These are phyloP conservation scores for Cephus runcator DNA, from an alignment of 2,888 invertebrate species.

Conservation along the genomic window DNA sequence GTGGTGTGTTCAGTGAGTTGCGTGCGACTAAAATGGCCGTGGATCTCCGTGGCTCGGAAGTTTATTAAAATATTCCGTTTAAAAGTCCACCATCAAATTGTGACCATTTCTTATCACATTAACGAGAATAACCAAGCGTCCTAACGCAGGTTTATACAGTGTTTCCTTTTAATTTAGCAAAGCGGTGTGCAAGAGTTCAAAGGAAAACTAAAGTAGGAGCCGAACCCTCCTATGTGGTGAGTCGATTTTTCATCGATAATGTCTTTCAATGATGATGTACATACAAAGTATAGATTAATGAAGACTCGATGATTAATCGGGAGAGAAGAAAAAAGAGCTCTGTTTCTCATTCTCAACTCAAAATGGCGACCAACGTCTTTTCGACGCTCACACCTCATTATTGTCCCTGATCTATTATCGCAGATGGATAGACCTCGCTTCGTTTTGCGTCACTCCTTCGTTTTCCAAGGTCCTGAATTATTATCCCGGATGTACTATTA, in stretches of 20 bases:
- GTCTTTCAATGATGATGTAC: not conserved
- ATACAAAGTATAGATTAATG: not conserved
- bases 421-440: not conserved
- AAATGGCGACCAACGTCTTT: not conserved
- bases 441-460: not conserved
- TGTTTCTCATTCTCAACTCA: not conserved
- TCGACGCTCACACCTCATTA: not conserved
- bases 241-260: not conserved
- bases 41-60: constrained; percentile 27
- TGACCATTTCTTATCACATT: not conserved
- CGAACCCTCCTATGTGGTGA: not conserved
- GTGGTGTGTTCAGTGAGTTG: constrained; percentile 47
- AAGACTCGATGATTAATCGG: not conserved
- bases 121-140: not conserved
- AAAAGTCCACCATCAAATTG: not conserved
- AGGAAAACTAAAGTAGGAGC: not conserved
- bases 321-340: not conserved
- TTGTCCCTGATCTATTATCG: not conserved
- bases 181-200: not conserved
- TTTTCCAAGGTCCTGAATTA: not conserved
- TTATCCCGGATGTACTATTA: not conserved
- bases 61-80: not conserved
- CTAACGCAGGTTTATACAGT: not conserved
- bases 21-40: constrained; percentile 61
- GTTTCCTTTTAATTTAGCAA: not conserved